A percentile compares a stretch with the other conserved stretches of the same genome.
Conservation (phyloP, 2,888 invertebrate species). For the Elegia similella region DNA sequence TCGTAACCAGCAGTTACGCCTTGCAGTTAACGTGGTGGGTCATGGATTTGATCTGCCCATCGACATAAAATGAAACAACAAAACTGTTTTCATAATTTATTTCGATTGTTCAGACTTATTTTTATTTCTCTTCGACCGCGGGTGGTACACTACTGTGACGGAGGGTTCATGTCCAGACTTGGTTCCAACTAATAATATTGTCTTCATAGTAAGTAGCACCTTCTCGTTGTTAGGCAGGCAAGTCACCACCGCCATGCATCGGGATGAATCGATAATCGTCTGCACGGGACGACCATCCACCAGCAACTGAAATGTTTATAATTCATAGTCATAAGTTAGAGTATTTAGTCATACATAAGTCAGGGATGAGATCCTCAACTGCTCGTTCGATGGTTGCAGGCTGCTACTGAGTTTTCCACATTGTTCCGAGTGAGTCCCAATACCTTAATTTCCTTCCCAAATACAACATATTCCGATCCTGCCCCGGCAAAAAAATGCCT, state of each 20-base stretch:
- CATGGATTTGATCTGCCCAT: no score
- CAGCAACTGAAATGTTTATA: slow-evolving; percentile 46
- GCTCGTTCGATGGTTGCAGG: no score
- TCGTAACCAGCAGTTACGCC: no score
- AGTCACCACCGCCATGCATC: slow-evolving; percentile 48
- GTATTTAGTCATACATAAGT: no score
- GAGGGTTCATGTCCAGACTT: slow-evolving; percentile 29
- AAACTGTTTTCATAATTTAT: not conserved
- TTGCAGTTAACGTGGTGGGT: no score
- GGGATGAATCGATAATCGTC: slow-evolving; percentile 43
- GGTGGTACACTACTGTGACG: slow-evolving; percentile 40
- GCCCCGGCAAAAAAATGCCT: no score
- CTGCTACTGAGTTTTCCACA: no score
- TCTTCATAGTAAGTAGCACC: slow-evolving; percentile 46
- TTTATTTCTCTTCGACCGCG: slow-evolving; percentile 21
- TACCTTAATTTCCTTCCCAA: no score
- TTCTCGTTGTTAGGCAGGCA: slow-evolving; percentile 45
- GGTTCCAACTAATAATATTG: slow-evolving; percentile 31
- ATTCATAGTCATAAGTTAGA: no score
- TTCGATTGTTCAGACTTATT: not conserved
- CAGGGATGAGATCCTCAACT: no score
- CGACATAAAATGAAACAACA: slow-evolving; percentile 8
- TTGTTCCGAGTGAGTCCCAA: no score
- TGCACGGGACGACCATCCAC: slow-evolving; percentile 51
- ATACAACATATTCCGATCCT: no score